Base-by-base conservation (phyloP, 2,888 invertebrate species). In the Stictocephala bisonia region DNA sequence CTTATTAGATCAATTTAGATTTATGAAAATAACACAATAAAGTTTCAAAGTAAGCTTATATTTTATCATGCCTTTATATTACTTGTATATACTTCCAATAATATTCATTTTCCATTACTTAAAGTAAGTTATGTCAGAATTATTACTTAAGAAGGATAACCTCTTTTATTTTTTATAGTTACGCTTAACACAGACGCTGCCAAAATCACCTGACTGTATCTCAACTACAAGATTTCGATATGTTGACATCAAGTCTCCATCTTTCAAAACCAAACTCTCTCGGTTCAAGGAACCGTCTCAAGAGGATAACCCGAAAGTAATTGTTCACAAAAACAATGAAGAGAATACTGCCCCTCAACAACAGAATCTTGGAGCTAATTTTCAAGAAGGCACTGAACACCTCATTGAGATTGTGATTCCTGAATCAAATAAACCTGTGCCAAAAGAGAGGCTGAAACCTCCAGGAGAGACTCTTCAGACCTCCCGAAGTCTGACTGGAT, bases 261-360 rank as follows among this genome's bases (percentile, higher is more conserved):
- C 77, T 68, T 80, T 80, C 64, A 81, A 79, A 40, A 80, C 73
- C 40, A 71, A 75, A 64, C 74, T 76, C 20, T 74, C 78, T 15
- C 74, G 75, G 50, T 79, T 76, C 67, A 72, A 73, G 20, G 76
- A 68, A 51, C 35, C 56, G 58, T 31, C 67, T 48, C n/a, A 74
- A 51, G 40, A 70, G 27, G 73, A 60, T n/a, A 69, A 60, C 51
- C 73, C 69, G 4, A 74, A 71, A 31, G 71, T 70, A 2, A 53
- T 74, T 11, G 41, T 72, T n/a, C 75, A 77, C 27, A 56, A 71
- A 1, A 71, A 71, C 26, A 50, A 73, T 58, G 26, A 44, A 13
- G 51, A 51, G 20, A 22, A 27, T 15, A n/a, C n/a, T n/a, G 26
- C 58, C 11, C 15, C 20, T 7, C 15, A 50, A 15, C 50, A 7